Percentiles rank a stretch among this genome's conserved stretches.
These are phyloP conservation scores for Chalcis sispes DNA, from an alignment of 2,888 invertebrate species.

Conservation along the genomic window DNA sequence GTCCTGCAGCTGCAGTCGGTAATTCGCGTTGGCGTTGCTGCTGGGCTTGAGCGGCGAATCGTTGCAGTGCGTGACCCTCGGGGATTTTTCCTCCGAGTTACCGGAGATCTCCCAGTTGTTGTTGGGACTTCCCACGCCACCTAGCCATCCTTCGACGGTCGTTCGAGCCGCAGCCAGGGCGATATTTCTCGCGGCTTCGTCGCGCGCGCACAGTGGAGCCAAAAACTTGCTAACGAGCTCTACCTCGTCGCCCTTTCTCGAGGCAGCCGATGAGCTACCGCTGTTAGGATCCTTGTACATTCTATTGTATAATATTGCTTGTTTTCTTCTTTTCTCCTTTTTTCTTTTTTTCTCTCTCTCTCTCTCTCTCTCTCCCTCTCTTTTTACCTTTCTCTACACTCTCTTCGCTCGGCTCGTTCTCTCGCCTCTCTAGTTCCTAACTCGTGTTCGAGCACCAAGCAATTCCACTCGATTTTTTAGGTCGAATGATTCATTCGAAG, in stretches of 20 bases:
- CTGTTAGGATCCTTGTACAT: slow-evolving; percentile 69
- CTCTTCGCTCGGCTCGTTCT: too few relatives aligned
- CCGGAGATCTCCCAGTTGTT: slow-evolving; percentile 40
- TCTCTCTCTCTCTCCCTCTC: slow-evolving; percentile 37
- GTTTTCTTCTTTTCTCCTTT: slow-evolving; percentile 2
- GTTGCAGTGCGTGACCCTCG: neutral
- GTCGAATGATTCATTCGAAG: slow-evolving; percentile 54
- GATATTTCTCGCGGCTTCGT: slow-evolving; percentile 77
- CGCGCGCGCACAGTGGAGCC: slow-evolving; percentile 78
- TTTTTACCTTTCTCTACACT: slow-evolving; percentile 21
- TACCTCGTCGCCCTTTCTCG: slow-evolving; percentile 74
- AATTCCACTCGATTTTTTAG: slow-evolving; percentile 44
- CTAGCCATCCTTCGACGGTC: slow-evolving; percentile 78
- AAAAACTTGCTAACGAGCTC: slow-evolving; percentile 78
- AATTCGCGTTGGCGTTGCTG: slow-evolving; percentile 14
- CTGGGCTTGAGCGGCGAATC: neutral
- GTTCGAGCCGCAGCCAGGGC: slow-evolving; percentile 78
- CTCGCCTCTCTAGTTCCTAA: neutral
- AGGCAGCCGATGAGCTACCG: slow-evolving; percentile 58
- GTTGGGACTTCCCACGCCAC: slow-evolving; percentile 77
- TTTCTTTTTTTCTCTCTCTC: slow-evolving; percentile 2
- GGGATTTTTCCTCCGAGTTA: slow-evolving; percentile 7
- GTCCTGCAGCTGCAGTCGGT: slow-evolving; percentile 59
- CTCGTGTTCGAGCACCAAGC: slow-evolving; percentile 19
- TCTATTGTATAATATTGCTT: slow-evolving; percentile 17